Conservation (phyloP, 2,113 vertebrate species). For the Machaerirhynchus nigripectus region DNA sequence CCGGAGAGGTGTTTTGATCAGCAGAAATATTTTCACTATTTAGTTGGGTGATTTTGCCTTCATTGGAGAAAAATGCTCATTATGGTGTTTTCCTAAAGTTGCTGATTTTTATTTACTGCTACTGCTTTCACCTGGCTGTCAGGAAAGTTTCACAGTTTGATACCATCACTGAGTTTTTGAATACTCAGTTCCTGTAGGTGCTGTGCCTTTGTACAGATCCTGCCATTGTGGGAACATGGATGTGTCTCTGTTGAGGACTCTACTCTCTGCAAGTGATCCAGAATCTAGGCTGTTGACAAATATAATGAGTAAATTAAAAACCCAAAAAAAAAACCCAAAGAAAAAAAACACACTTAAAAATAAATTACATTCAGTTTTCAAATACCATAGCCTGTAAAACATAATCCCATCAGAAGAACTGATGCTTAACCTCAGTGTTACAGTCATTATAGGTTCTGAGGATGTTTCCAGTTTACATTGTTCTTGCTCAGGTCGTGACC, state of each 20-base stretch:
- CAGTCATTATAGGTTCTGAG: background rate
- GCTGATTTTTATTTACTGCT: background rate
- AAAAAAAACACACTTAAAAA: background rate
- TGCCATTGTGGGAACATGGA: background rate
- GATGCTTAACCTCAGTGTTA: background rate
- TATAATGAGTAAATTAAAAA: background rate
- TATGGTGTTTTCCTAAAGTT: background rate
- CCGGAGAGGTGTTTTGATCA: background rate
- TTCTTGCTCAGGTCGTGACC: background rate
- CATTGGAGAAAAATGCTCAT: background rate
- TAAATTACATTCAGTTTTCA: background rate
- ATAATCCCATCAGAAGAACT: background rate
- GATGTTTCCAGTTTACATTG: conserved; percentile 27
- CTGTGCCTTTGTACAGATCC: background rate
- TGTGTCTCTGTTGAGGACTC: background rate
- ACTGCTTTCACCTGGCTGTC: background rate
- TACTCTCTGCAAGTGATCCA: background rate
- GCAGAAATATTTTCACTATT: background rate
- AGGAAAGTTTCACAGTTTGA: background rate
- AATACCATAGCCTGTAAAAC: background rate
- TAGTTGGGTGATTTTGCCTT: background rate
- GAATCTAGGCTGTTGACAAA: background rate
- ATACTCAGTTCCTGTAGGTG: background rate
- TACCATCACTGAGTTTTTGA: background rate
- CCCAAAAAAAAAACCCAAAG: background rate